Evolutionary conservation across 2,888 invertebrate species (phyloP), one percentile per base, ranked within the genome.

Genomic region (Bedellia somnulentella): DNA sequence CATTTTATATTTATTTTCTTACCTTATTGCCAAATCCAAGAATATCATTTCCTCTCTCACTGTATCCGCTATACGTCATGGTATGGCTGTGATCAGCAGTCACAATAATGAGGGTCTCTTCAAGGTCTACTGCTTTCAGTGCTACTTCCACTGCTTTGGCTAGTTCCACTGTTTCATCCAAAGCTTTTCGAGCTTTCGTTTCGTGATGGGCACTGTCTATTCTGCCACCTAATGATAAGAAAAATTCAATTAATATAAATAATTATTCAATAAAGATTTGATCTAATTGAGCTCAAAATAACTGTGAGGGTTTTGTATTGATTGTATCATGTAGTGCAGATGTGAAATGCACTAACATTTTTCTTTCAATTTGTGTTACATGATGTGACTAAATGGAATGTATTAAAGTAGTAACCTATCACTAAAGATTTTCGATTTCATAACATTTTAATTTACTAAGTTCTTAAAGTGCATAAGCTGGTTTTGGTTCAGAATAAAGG

Each of bases 1-100:
- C 9, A 18, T 6, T 18, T 18, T 18, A 9, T 6, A 6, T 9
- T 9, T 18, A 9, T 9, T 30, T 13, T 24, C 24, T 33, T 35
- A 70, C 71, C 54, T 49, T 63, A 34, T 58, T 66, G 6, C 49
- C 45, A 8, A 73, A 49, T 24, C 76, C 77, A 17, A 71, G 45
- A 36, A 79, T 73, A 41, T 75, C 67, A 1, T 60, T 49, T 0
- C 78, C 78, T 18, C 88, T 64, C 28, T 77, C 70, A 24, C 86
- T 81, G 51, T 91, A 90, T 0, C 91, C 91, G 15, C 80, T 80
- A 32, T 85, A 80, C 8, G 80, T 80, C 80, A 91, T 82, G 0
- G 85, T 83, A 49, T 91, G 90, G 2, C 88, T 83, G 48, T 91
- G 91, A 58, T 91, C 91, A 1, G 89, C 80, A 0, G 89, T 89